Base-by-base conservation (phyloP, 2,888 invertebrate genomes). In the Mechanitis messenoides region DNA sequence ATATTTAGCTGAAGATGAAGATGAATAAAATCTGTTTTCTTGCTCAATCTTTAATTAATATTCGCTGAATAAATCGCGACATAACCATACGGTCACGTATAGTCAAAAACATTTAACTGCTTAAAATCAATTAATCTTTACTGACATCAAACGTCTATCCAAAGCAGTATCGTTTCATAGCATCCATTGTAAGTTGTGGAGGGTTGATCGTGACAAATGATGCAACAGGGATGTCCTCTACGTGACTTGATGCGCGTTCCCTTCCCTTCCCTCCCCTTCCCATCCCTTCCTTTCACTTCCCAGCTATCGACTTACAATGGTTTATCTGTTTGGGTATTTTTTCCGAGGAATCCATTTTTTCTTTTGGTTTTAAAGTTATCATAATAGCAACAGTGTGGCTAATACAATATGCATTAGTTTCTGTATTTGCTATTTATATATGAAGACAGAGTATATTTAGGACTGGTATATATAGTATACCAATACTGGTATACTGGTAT, bases 151-250 rank as follows among this genome's bases (percentile, higher is more conserved):
- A 57, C 35, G 35, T 47, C 46, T 46, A 11, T 31, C 28, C 47
- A 6, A 0, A 33, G 5, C 57, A 56, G 56, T 9, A 42, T 42
- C 42, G 42, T 42, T 45, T 45, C 56, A 45, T 42, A 5, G 46
- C 47, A 7, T 3, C 56, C 28, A 50, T 45, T 53, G 53, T 56
- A 28, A 28, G 50, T 28, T 45, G 67, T 58, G 66, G 65, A 63
- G 74, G 76, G 77, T 75, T 70, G 42, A 42, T 42, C 9, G 74
- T 79, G 80, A 81, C 76, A 78, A 79, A 81, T 72, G 76, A 74
- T 65, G 62, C 62, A 62, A 63, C 53, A 69, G 68, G 71, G 68
- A 66, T 66, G 62, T 65, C 63, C 64, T 64, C 64, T 74, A 75
- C 79, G 81, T 80, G 79, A 79, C 79, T 68, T 33, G 62, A 45